A percentile compares a stretch with the other conserved stretches of the same genome.
Evolutionary conservation across 2,797 vertebrate genomes (phyloP).

Genomic region (Trachurus trachurus): DNA sequence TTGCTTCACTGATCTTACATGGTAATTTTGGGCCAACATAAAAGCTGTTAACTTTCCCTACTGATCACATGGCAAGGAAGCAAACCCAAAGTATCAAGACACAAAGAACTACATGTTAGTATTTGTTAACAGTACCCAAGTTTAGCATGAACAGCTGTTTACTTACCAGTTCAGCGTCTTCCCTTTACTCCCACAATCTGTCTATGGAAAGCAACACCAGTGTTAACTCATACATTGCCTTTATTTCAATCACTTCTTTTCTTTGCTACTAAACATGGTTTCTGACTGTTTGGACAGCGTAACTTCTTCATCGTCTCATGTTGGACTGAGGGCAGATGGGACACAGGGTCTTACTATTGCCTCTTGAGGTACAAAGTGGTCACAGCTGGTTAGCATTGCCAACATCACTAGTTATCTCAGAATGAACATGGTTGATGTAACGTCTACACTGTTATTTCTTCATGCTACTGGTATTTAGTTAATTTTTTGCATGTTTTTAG

Average conservation of each 20-base stretch:
- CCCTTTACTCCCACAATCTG: too few relatives aligned
- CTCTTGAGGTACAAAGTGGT: neutral
- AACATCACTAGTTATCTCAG: too few relatives aligned
- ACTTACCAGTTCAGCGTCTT: neutral
- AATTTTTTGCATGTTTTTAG: neutral
- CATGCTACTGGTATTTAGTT: neutral
- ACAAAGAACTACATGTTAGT: neutral
- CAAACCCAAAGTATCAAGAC: neutral
- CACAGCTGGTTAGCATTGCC: too few relatives aligned
- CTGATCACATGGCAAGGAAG: slow-evolving; percentile 1
- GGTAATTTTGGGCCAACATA: neutral
- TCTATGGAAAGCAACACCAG: neutral
- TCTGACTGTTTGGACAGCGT: neutral
- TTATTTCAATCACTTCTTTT: neutral
- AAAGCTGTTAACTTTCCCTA: slow-evolving; percentile 13
- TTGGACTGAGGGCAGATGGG: neutral
- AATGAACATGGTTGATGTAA: neutral
- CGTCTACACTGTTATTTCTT: neutral
- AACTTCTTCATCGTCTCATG: neutral
- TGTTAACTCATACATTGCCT: neutral
- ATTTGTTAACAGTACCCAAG: neutral
- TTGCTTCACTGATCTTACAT: slow-evolving; percentile 26
- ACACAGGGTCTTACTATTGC: too few relatives aligned
- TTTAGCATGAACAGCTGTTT: neutral
- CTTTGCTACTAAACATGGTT: neutral